Base-by-base conservation (phyloP, 2,888 invertebrate genomes). In the Lumbricus terrestris region DNA sequence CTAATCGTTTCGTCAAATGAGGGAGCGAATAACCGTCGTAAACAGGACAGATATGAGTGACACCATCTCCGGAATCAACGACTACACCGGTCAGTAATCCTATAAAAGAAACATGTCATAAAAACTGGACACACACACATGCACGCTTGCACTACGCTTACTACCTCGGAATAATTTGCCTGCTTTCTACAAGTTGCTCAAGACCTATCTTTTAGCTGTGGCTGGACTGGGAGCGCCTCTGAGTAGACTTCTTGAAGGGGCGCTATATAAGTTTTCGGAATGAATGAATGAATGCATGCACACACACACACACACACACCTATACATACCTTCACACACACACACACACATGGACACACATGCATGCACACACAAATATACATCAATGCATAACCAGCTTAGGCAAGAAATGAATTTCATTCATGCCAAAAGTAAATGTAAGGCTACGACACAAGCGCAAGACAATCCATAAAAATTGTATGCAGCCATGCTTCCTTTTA, bases 41-140 rank as follows among this genome's bases (percentile, higher is more conserved):
- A 4, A 99, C 99, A 0, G 99, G 99, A 95, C 99, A 99, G 92
- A 99, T 99, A 95, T 99, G 99, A 8, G 99, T 99, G 0, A 99
- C 99, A 88, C 99, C 99, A 95, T 99, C 99, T 1, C 99, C 99
- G 11, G 98, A 98, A 95, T 99, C 99, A 0, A 99, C 98, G 0
- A 99, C 99, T 0, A 99, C 98, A 29, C 99, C 99, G 29, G 99
- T 99, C 91, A 99, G 96, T 34, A 99, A 96, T 89, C 99, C 95
- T 95, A 40, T 20, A 23, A 20, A 69, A n/a, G 42, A n/a, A n/a
- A 69, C 13, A 89, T 5, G 20, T n/a, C n/a, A 37, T 18, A 11
- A 37, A 35, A 33, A 42, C n/a, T 37, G 37, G 33, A 29, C 15
- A 23, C 23, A 38, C 13, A 88, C 11, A 38, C 34, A 38, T n/a